Evolutionary conservation across 1,140 invertebrate species (phyloP).

Genomic region (Gryon sp.): DNA sequence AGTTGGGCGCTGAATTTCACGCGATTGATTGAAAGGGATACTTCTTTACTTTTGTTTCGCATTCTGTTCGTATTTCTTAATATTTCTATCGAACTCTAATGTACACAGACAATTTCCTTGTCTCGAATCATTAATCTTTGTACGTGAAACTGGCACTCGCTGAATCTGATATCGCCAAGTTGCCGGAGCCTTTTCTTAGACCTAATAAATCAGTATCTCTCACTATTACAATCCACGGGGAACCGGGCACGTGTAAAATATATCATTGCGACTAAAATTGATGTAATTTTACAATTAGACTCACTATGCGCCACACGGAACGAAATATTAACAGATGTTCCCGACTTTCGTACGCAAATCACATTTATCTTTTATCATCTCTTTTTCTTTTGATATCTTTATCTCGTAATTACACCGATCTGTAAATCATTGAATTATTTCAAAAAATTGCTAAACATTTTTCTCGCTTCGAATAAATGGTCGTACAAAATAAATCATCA

Average conservation of each 20-base stretch:
- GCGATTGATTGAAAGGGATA: conserved; percentile 47
- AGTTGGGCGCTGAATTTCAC: too few species aligned
- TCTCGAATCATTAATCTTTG: conserved; percentile 59
- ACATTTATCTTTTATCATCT: not conserved
- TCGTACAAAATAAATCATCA: too few species aligned
- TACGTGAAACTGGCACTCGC: conserved; percentile 53
- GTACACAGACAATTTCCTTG: conserved; percentile 60
- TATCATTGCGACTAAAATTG: conserved; percentile 58
- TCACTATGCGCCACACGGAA: conserved; percentile 19
- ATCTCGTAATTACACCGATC: not conserved
- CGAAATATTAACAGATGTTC: conserved; percentile 40
- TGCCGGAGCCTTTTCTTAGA: conserved; percentile 56
- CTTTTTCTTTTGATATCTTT: conserved; percentile 8
- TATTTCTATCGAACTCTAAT: conserved; percentile 57
- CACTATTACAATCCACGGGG: conserved; percentile 37
- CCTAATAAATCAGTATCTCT: conserved; percentile 61
- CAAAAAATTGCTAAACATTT: too few species aligned
- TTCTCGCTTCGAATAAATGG: too few species aligned
- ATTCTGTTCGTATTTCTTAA: conserved; percentile 41
- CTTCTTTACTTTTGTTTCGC: conserved; percentile 35
- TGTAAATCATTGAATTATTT: not conserved
- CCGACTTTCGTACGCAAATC: conserved; percentile 10
- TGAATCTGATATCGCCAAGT: conserved; percentile 55
- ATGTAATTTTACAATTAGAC: conserved; percentile 63
- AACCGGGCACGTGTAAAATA: conserved; percentile 60